A percentile compares a stretch with the other conserved stretches of the same genome.
phyloP scores from a whole-genome alignment of 2,113 vertebrate species.

The Marmota monax region DNA sequence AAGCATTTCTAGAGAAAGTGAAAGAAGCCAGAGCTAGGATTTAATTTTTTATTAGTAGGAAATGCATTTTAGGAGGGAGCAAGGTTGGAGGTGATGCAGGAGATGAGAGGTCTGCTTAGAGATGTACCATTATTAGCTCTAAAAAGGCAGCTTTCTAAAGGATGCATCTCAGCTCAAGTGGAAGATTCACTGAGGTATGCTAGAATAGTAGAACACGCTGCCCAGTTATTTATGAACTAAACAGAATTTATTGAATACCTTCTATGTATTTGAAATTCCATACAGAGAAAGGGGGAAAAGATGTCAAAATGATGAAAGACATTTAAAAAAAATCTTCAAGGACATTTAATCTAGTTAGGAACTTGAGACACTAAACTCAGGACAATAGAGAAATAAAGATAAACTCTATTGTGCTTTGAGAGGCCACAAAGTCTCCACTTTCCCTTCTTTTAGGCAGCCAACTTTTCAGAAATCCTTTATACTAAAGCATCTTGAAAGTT shows the following conservation, averaged over 20 bases:
- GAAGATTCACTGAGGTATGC: not conserved
- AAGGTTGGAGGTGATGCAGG: not conserved
- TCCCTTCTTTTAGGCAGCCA: not conserved
- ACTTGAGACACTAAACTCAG: not conserved
- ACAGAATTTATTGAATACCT: not conserved
- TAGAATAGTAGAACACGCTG: not conserved
- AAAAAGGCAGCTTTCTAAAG: not conserved
- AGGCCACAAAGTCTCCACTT: not conserved
- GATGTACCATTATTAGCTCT: not conserved
- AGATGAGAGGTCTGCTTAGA: not conserved
- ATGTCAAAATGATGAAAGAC: not conserved
- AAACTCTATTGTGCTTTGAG: not conserved
- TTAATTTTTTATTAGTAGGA: not conserved
- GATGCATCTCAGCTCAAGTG: no score
- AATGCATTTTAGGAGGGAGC: not conserved
- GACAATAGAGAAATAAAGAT: not conserved
- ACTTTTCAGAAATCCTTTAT: not conserved
- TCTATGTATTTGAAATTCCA: not conserved
- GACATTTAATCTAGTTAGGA: not conserved
- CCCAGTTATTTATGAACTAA: not conserved
- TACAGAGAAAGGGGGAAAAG: not conserved
- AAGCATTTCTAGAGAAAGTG: not conserved
- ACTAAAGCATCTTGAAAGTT: not conserved
- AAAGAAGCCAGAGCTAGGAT: not conserved
- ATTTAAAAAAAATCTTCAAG: not conserved